phyloP scores from a whole-genome alignment of 1,140 invertebrate genomes.

The Tetranychus urticae region DNA sequence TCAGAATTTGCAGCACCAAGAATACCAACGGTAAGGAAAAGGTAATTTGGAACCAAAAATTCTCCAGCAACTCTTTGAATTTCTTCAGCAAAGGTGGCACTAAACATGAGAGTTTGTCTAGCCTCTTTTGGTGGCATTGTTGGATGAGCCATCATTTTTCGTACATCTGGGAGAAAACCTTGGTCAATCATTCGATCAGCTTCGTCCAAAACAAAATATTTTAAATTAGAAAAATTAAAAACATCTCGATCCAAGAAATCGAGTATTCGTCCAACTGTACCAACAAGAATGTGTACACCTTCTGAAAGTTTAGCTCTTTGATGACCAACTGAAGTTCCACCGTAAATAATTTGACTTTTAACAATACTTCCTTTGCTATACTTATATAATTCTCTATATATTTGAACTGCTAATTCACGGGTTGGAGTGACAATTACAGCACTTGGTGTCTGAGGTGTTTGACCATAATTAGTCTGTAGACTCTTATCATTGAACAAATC shows the following conservation, averaged over 20 bases:
- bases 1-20: slow-evolving; percentile 72
- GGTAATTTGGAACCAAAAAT: slow-evolving; percentile 34
- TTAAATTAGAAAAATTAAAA: slow-evolving; percentile 25
- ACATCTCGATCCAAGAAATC: slow-evolving; percentile 51
- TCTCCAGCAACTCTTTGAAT: slow-evolving; percentile 25
- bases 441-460: slow-evolving; percentile 30
- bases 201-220: slow-evolving; percentile 26
- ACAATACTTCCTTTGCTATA: slow-evolving; percentile 38
- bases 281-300: slow-evolving; percentile 74
- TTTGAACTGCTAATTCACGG: slow-evolving; percentile 68
- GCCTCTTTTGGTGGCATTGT: slow-evolving; percentile 34
- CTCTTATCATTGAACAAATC: slow-evolving; percentile 29
- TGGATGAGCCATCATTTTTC: slow-evolving; percentile 15
- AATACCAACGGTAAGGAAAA: slow-evolving; percentile 61
- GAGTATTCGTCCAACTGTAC: slow-evolving; percentile 68
- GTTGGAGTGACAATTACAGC: slow-evolving; percentile 68
- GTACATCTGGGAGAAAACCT: slow-evolving; percentile 29
- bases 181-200: slow-evolving; percentile 32
- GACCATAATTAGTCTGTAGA: not conserved
- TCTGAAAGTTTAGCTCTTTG: slow-evolving; percentile 37
- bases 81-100: slow-evolving; percentile 28
- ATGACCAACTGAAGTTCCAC: slow-evolving; percentile 49
- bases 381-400: slow-evolving; percentile 58
- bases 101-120: slow-evolving; percentile 21
- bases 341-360: slow-evolving; percentile 47